Base-by-base conservation (phyloP, 2,797 vertebrate species). In the Echeneis naucrates region DNA sequence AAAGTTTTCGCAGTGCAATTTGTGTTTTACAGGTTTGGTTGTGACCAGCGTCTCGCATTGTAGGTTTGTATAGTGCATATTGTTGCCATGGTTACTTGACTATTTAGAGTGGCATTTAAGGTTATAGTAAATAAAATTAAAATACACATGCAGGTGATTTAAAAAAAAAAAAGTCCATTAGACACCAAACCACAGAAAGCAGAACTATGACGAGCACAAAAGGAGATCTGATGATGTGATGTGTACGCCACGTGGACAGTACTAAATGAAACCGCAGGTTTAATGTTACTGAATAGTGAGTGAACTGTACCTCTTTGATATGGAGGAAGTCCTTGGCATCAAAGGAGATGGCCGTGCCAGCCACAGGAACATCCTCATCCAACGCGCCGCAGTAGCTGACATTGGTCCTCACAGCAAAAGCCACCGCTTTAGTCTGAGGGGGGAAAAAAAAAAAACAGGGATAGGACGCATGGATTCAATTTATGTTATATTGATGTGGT, bases 241-340 rank as follows among this genome's bases (percentile, higher is more conserved):
- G 19, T 60, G 23, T 14, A 61, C 53, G 60, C 7, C 5, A 44
- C 52, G 54, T n/a, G 17, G 23, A 27, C 12, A 4, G 10, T 2
- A 24, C 27, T 24, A 19, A 53, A 48, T 69, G 17, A 8, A 53
- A 11, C 16, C 26, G 21, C 72, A 65, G 35, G 48, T 62, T 66
- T 19, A 72, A 30, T 32, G 12, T 47, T 21, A 30, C 10, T 32
- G 24, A 21, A 16, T 16, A 12, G 21, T 4, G 8, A 4, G n/a
- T 58, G 40, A 38, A 47, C 35, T 21, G 32, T 92, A 99, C 98
- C 97, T 99, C 98, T 94, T 99, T 99, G 80, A 99, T 99, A 89
- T 99, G 98, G 32, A 99, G 97, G 90, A 99, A 99, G 94, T 99
- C 98, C 95, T 99, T 99, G 92, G 96, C 95, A 81, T 99, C 98